Evolutionary conservation across 2,888 invertebrate species (phyloP), one percentile per base, ranked within the genome.

Genomic region (Deilephila elpenor): DNA sequence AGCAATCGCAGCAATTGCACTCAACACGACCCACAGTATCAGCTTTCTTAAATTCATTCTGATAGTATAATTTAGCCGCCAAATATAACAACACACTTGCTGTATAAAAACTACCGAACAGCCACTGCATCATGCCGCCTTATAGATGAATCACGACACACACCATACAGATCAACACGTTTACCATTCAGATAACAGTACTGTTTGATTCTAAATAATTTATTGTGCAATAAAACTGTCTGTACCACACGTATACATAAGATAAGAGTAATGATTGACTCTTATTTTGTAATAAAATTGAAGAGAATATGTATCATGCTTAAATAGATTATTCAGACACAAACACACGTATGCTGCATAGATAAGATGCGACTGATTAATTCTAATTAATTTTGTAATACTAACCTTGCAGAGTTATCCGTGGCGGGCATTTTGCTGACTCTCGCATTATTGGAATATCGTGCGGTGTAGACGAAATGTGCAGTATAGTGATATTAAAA

Each of bases 21-120:
- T 75, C 59, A 89, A 73, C 53, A 83, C 59, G 59, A 84, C 74
- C 82, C 84, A 84, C 71, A 84, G 59, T 71, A 90, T 76, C 74
- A 77, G 78, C 76, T 75, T 85, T 86, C 78, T 83, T 88, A 88
- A 86, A 79, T 88, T 92, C 94, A 94, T 94, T 87, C 77, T 93
- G 88, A 80, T 84, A 93, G 77, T 92, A 92, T 67, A 82, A 83
- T 80, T 84, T 92, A 6, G 86, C 84, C 51, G 85, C 73, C n/a
- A 93, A 78, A 74, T 89, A 93, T 71, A 93, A 74, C 75, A 94
- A 84, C 73, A 93, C 71, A 75, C 87, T 88, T 51, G 89, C 87
- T 17, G 88, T 92, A 83, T 91, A 93, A 74, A 88, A 91, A 78
- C 88, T 82, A 71, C 84, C 86, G 71, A 85, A 80, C 59, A 92